Conservation (phyloP, 2,113 vertebrate genomes). For the Phodopus roborovskii region DNA sequence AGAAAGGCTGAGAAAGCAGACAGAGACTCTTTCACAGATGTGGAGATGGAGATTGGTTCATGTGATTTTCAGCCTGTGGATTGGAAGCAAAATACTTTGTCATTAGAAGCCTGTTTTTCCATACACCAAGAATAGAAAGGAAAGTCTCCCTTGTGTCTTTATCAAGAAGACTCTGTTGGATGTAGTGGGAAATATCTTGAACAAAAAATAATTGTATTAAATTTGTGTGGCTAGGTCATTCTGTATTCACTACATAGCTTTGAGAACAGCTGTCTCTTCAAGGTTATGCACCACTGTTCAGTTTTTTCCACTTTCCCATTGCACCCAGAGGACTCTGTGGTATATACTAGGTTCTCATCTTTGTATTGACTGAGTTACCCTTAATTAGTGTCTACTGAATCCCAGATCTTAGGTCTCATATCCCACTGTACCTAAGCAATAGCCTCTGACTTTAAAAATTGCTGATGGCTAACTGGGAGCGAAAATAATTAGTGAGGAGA, state of each 20-base stretch:
- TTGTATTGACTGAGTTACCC: not conserved
- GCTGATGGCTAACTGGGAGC: constrained; percentile 48
- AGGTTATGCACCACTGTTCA: not conserved
- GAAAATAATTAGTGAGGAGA: constrained; percentile 68
- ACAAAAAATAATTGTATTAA: not conserved
- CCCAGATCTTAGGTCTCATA: not conserved
- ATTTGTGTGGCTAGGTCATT: not conserved
- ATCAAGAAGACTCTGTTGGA: not conserved
- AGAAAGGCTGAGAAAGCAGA: not conserved
- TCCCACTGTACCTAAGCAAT: not conserved
- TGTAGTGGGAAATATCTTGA: not conserved
- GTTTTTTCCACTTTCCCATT: not conserved
- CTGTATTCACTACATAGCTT: not conserved
- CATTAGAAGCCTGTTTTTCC: not conserved
- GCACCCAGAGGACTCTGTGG: not conserved
- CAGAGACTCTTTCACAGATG: not conserved
- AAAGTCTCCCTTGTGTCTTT: not conserved
- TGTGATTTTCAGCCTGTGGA: not conserved
- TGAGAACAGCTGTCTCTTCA: not conserved
- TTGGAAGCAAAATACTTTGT: not conserved
- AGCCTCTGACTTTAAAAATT: constrained; percentile 66
- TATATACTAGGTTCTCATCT: not conserved
- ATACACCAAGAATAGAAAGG: not conserved
- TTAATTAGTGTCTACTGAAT: constrained; percentile 43
- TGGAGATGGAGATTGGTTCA: not conserved